Evolutionary conservation across 1,140 invertebrate genomes (phyloP).

Genomic region (Andricus grossulariae): DNA sequence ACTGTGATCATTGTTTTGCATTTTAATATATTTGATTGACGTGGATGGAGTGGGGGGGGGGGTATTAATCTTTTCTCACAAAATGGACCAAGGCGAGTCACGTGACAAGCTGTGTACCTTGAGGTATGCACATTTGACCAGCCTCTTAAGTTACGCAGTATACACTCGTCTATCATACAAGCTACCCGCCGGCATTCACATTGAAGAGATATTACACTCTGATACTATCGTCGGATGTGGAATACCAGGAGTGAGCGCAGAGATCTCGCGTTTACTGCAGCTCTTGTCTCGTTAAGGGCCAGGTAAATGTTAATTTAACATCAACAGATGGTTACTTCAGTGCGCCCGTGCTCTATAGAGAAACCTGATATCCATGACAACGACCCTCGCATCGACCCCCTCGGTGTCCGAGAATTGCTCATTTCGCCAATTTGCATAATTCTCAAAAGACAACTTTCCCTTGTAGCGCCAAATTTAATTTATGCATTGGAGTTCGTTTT

Average conservation of each 20-base stretch:
- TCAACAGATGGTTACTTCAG: constrained; percentile 16
- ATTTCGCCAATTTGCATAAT: background rate
- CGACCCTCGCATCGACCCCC: background rate
- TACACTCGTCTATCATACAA: constrained; percentile 21
- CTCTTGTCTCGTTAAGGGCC: constrained; percentile 21
- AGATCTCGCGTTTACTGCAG: constrained; percentile 12
- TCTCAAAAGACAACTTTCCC: background rate
- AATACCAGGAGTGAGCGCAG: background rate
- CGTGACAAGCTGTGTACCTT: constrained; percentile 1
- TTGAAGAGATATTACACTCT: constrained; percentile 26
- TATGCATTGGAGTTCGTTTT: background rate
- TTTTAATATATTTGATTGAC: background rate
- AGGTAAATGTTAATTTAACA: constrained; percentile 30
- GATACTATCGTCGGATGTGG: constrained; percentile 12
- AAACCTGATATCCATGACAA: constrained; percentile 9
- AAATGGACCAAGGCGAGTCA: background rate
- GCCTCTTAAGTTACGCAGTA: constrained; percentile 5
- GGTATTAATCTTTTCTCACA: background rate
- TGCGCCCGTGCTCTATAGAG: background rate
- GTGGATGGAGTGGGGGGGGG: background rate
- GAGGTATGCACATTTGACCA: background rate
- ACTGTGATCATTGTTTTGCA: background rate
- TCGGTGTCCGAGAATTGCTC: background rate
- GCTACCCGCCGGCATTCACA: constrained; percentile 17
- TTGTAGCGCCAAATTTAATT: background rate